Base-by-base conservation (phyloP, 2,888 invertebrate species). In the Aphelenchoides bicaudatus region DNA sequence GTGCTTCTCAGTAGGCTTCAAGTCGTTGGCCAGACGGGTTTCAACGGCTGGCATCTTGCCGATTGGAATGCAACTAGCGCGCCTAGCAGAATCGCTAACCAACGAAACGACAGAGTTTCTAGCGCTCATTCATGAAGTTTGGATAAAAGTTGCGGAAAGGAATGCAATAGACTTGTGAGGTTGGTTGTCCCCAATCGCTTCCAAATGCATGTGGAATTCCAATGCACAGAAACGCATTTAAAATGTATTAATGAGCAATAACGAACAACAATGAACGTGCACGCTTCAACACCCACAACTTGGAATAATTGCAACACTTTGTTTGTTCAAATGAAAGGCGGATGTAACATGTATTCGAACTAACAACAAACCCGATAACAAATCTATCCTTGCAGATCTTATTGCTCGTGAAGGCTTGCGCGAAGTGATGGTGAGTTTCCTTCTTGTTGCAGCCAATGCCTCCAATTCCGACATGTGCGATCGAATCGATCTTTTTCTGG, bases 61-160 rank as follows among this genome's bases (percentile, higher is more conserved):
- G 21, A 43, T 43, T n/a, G 43, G 43, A 43, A n/a, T 25, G 25
- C 8, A 19, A 19, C 10, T 25, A 19, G 43, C 43, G 43, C 43
- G 43, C 16, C n/a, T n/a, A n/a, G 21, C 21, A 34, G 34, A 29
- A 37, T 53, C 48, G 5, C 58, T 25, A 37, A 34, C 68, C 34
- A 72, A 59, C 5, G 70, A 70, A 46, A 70, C 72, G 13, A 72
- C 70, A n/a, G 71, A 71, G 55, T 70, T 67, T 43, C 72, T 65
- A 43, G 71, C 68, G 16, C 25, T 25, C 52, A 51, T 51, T 8
- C 48, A 16, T 16, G 16, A 43, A 10, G 10, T 13, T 8, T 21
- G 16, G 46, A 21, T 43, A 10, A 10, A 13, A 13, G 16, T 43
- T 16, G n/a, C 16, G 16, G 8, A 10, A 29, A 6, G 28, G 29